Evolutionary conservation across 2,113 vertebrate genomes (phyloP).

Genomic region (Poecilia latipinna): DNA sequence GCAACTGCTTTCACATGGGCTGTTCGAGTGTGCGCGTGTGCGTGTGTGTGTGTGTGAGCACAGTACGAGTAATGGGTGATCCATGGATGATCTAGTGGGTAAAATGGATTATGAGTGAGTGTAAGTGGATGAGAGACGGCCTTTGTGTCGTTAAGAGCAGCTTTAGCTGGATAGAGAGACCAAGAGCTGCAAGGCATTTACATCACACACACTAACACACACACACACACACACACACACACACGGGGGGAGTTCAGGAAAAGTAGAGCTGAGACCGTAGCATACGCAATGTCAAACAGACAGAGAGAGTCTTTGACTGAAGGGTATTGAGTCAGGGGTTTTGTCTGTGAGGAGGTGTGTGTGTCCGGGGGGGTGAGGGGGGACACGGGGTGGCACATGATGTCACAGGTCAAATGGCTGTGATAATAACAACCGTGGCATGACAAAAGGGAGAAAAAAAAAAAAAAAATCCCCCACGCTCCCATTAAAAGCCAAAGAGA

Average conservation of each 20-base stretch:
- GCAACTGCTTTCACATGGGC: constrained; percentile 10
- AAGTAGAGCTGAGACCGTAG: constrained; percentile 62
- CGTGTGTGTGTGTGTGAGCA: constrained; percentile 4
- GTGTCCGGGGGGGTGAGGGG: constrained; percentile 38
- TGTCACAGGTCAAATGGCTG: constrained; percentile 51
- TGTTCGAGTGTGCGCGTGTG: neutral
- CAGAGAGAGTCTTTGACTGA: constrained; percentile 66
- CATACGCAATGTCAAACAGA: constrained; percentile 53
- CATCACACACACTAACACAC: constrained; percentile 34
- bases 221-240: constrained; percentile 1
- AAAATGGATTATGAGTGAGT: constrained; percentile 72
- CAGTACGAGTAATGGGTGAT: constrained; percentile 58
- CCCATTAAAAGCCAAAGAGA: neutral
- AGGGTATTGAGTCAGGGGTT: constrained; percentile 26
- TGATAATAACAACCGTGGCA: constrained; percentile 8
- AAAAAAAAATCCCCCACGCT: neutral
- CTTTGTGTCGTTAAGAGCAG: constrained; percentile 69
- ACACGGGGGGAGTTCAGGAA: constrained; percentile 29
- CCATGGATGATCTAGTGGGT: constrained; percentile 59
- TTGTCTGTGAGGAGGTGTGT: constrained; percentile 8
- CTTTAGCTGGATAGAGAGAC: constrained; percentile 58
- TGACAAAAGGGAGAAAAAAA: neutral
- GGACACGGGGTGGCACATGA: constrained; percentile 56
- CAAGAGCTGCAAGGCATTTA: constrained; percentile 59
- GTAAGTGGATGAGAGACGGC: constrained; percentile 67